Evolutionary conservation across 1,140 invertebrate species (phyloP), one percentile per base, ranked within the genome.

Genomic region (Orchestia grillus): DNA sequence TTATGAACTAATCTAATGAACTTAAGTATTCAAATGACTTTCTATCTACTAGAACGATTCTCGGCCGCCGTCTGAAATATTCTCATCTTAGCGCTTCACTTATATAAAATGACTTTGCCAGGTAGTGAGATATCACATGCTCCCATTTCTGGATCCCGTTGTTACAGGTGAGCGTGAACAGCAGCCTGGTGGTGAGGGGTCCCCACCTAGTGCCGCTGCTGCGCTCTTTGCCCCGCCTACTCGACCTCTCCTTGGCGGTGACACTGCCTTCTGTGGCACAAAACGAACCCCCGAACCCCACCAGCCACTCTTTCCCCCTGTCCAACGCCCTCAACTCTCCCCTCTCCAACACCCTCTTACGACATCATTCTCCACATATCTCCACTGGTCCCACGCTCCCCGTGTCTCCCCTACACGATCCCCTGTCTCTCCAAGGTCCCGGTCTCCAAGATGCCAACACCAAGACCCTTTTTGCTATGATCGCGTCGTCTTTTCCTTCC

Each of bases 191-290:
- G n/a, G 97, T 98, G 15, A 97, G 97, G 23, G 98, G 98, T 0
- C 97, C 98, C 0, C 97, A 98, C 77, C 96, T 98, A 6, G 96
- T 98, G 16, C 97, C 97, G 0, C 97, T 98, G 97, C 97, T 98
- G 28, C 97, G 97, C 0, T 97, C 97, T 28, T 98, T 98, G 96
- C 97, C 97, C 6, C 97, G 97, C 23, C 97, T 98, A 23, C 97
- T 97, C 96, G 98, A 98, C 96, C 97, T 98, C 0, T 97, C 98
- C 90, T 97, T 98, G 19, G 97, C 97, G 28, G 92, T 94, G 3
- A 47, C 44, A n/a, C 47, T 44, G 43, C 44, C 44, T 1, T 6
- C 92, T 11, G 44, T 44, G 44, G 36, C 92, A 11, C 43, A 94
- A 15, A 45, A 44, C 44, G 92, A 94, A 42, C 44, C 92, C 36